Evolutionary conservation across 2,888 invertebrate species (phyloP), one percentile per base, ranked within the genome.

Genomic region (Tenthredo notha): DNA sequence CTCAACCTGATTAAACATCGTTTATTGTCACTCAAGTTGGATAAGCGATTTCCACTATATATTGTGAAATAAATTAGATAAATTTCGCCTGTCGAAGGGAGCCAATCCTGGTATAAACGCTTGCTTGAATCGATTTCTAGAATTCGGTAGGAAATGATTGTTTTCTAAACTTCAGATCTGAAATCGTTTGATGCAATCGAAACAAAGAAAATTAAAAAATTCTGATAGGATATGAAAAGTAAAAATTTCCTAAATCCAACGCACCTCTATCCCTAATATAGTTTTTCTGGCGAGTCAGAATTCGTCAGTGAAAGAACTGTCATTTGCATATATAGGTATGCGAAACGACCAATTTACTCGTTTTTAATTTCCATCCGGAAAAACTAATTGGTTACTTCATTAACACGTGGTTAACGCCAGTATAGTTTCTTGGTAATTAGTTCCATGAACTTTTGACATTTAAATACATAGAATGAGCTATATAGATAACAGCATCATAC

Each of bases 1-100:
- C 89, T 90, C 89, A 90, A 90, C 88, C 88, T 90, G 90, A 91
- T 90, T 90, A 90, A 91, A 88, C 87, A 88, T 88, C 89, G 88
- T 90, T 91, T 89, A 90, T 90, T 90, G 87, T 87, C 86, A 84
- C 85, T 88, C 85, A 85, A 82, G 86, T 85, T 58, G 85, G 86
- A 86, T 37, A 84, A 86, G 78, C 29, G 61, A 72, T 77, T 47
- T 47, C 47, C 78, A 65, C 70, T 67, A 47, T 61, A 43, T 61
- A 43, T 29, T 40, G 75, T 82, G 12, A 83, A 21, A 29, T 74
- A 67, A 84, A 84, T 70, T 33, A 50, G 50, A 15, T 29, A 10
- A 70, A 84, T 50, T 77, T 50, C 75, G 54, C 12, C 29, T 77
- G 33, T 50, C 50, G 33, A 77, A 29, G 50, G 18, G 77, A 4